A percentile compares a stretch with the other conserved stretches of the same genome.
phyloP scores from a whole-genome alignment of 2,113 vertebrate genomes.

The Xenopus borealis region DNA sequence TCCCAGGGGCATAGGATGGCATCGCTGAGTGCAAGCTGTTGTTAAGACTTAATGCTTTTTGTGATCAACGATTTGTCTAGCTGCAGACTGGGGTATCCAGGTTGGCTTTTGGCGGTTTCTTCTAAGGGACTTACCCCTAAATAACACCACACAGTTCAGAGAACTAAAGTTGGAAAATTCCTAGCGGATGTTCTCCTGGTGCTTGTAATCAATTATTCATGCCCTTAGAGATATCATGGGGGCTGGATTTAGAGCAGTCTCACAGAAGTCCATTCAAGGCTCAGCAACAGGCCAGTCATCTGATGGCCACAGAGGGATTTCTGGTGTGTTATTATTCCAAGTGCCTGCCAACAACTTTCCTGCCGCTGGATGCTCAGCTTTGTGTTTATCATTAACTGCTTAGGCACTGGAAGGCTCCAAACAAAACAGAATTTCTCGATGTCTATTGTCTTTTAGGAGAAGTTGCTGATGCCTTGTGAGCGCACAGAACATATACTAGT shows the following conservation, averaged over 20 bases:
- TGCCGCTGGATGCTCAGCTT: not conserved
- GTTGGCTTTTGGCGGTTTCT: no score
- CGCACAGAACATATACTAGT: no score
- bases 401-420: no score
- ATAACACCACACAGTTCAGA: not conserved
- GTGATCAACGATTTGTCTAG: no score
- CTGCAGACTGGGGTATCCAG: no score
- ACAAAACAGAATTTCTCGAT: no score
- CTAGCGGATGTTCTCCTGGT: not conserved
- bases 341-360: slow-evolving; percentile 17
- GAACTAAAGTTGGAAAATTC: slow-evolving; percentile 26
- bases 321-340: slow-evolving; percentile 32
- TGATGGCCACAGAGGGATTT: slow-evolving; percentile 8
- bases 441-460: no score
- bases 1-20: no score
- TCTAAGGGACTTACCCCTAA: not conserved
- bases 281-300: not conserved
- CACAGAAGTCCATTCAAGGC: slow-evolving; percentile 17
- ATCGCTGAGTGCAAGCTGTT: no score
- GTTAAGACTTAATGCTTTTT: no score
- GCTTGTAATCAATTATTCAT: slow-evolving; percentile 2
- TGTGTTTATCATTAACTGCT: no score
- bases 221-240: not conserved
- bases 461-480: no score
- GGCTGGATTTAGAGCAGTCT: not conserved